These are phyloP conservation scores for Brenthis hecate DNA, from an alignment of 2,888 invertebrate genomes.

Conservation along the genomic window DNA sequence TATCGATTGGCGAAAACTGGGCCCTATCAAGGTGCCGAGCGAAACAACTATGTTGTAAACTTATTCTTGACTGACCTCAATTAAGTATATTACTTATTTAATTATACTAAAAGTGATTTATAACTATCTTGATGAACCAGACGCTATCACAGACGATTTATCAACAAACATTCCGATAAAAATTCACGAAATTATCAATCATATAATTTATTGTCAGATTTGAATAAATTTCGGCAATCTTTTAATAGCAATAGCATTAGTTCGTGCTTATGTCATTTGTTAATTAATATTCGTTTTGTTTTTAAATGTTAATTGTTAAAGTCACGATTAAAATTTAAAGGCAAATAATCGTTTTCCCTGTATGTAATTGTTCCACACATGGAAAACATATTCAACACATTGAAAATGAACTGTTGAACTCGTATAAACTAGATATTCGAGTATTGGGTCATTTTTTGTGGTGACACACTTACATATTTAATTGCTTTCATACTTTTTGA, in stretches of 20 bases:
- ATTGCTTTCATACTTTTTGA: constrained; percentile 18
- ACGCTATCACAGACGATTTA: neutral
- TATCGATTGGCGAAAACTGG: constrained; percentile 43
- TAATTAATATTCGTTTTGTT: too few species aligned
- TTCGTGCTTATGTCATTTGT: too few species aligned
- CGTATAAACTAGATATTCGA: constrained; percentile 20
- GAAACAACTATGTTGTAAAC: constrained; percentile 3
- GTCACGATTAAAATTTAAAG: too few species aligned
- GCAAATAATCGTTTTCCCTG: too few species aligned
- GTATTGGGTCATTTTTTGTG: constrained; percentile 27
- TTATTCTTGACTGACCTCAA: constrained; percentile 15
- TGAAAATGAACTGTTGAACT: constrained; percentile 10
- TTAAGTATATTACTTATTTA: constrained; percentile 7
- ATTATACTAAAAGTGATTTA: constrained; percentile 4
- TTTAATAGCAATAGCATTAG: too few species aligned
- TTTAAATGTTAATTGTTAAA: too few species aligned
- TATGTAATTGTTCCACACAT: too few species aligned
- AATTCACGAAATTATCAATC: too few species aligned
- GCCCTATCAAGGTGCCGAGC: constrained; percentile 34
- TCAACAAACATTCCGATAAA: too few species aligned
- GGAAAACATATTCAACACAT: too few species aligned
- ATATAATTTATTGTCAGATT: too few species aligned
- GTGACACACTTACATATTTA: constrained; percentile 23
- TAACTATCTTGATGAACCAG: neutral
- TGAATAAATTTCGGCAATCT: too few species aligned